A percentile compares a stretch with the other conserved stretches of the same genome.
phyloP scores from a whole-genome alignment of 2,797 vertebrate species.

The Peromyscus aztecus region DNA sequence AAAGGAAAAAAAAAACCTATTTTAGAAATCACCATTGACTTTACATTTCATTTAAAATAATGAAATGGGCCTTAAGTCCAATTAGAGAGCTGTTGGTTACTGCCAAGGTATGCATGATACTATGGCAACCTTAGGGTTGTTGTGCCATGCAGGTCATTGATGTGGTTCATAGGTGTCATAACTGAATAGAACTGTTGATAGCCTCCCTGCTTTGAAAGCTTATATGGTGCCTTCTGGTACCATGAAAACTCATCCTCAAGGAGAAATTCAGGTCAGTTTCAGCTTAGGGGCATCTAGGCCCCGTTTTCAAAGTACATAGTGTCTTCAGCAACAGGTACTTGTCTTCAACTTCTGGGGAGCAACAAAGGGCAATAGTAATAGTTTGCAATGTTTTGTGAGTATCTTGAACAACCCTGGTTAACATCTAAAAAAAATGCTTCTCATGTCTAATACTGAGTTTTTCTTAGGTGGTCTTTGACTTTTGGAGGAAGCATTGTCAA shows the following conservation, averaged over 20 bases:
- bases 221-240: not conserved
- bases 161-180: not conserved
- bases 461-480: not conserved
- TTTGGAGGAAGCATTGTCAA: not conserved
- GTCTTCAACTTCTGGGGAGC: not conserved
- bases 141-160: not conserved
- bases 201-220: not conserved
- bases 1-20: slow-evolving; percentile 62
- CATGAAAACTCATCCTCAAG: not conserved
- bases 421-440: not conserved
- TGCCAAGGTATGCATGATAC: not conserved
- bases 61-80: not conserved
- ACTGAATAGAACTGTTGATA: not conserved
- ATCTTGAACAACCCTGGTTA: not conserved
- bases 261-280: not conserved
- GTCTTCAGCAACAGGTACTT: not conserved
- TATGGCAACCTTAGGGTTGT: not conserved
- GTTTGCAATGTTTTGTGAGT: not conserved
- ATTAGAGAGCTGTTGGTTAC: not conserved
- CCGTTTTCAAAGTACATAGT: not conserved
- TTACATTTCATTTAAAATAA: slow-evolving; percentile 62
- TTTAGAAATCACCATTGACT: slow-evolving; percentile 66
- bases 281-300: not conserved
- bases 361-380: not conserved
- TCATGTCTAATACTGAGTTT: not conserved